A percentile compares a stretch with the other conserved stretches of the same genome.
Conservation (phyloP, 2,797 vertebrate genomes). For the Sciurus vulgaris region DNA sequence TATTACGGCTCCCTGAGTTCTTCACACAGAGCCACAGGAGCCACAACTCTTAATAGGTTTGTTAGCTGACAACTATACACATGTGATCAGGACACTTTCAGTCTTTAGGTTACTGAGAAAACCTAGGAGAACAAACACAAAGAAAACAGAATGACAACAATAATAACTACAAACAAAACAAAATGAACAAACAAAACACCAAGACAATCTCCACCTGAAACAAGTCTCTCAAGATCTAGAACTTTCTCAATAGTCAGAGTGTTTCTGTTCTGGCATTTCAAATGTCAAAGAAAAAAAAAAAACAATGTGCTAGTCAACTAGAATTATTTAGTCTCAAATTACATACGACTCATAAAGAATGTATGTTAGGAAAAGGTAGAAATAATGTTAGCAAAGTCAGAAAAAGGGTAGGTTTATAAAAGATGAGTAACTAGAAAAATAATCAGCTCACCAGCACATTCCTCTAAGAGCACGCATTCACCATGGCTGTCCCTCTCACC, state of each 20-base stretch:
- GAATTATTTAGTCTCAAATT: conserved; percentile 61
- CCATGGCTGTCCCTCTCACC: neutral
- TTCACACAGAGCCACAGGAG: neutral
- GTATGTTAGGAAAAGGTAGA: conserved; percentile 9
- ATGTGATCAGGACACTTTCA: neutral
- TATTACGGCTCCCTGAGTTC: neutral
- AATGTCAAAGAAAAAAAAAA: neutral
- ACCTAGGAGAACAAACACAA: neutral
- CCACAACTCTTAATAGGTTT: neutral
- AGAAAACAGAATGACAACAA: too few relatives aligned
- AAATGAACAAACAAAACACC: neutral
- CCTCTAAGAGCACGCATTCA: neutral
- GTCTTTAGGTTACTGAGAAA: conserved; percentile 48
- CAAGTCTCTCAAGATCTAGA: conserved; percentile 33
- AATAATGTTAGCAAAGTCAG: conserved; percentile 25
- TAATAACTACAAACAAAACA: neutral
- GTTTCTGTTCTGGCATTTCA: conserved; percentile 33
- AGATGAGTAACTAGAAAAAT: neutral
- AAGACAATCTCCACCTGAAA: conserved; percentile 44
- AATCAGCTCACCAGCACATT: neutral
- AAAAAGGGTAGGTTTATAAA: neutral
- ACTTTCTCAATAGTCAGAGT: neutral
- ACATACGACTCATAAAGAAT: neutral
- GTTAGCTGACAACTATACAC: neutral
- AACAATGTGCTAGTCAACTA: neutral